A percentile compares a stretch with the other conserved stretches of the same genome.
These are phyloP conservation scores for Regulus satrapa DNA, from an alignment of 2,113 vertebrate genomes.

Conservation along the genomic window DNA sequence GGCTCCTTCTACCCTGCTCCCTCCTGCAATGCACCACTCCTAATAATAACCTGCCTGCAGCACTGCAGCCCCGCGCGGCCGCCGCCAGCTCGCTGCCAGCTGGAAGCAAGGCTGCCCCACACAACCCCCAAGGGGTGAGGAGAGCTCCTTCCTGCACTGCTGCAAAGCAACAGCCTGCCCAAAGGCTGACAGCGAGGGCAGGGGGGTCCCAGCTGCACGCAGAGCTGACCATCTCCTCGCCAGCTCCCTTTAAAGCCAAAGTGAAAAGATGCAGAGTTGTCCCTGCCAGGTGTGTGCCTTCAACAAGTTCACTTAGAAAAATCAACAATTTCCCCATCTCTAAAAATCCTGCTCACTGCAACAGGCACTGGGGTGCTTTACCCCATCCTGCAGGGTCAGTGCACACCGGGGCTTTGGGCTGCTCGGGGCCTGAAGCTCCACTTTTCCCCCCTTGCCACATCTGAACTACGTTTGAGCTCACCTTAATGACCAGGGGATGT, in stretches of 20 bases:
- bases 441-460: not conserved
- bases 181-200: not conserved
- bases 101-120: not conserved
- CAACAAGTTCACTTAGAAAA: not conserved
- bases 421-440: not conserved
- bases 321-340: not conserved
- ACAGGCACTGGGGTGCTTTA: not conserved
- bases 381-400: fast-evolving
- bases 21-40: constrained; percentile 76
- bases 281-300: not conserved
- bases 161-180: not conserved
- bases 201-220: not conserved
- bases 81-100: not conserved
- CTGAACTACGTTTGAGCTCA: not conserved
- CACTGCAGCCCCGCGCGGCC: not conserved
- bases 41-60: constrained; percentile 74
- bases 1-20: not conserved
- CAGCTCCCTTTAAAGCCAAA: not conserved
- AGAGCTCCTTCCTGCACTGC: fast-evolving
- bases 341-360: not conserved
- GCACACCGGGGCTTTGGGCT: fast-evolving
- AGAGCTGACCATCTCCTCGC: not conserved
- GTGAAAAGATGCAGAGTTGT: not conserved
- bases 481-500: not conserved
- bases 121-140: not conserved